Percentiles rank a stretch among this genome's conserved stretches.
These are phyloP conservation scores for Myotis pilosus DNA, from an alignment of 2,797 vertebrate genomes.

Conservation along the genomic window DNA sequence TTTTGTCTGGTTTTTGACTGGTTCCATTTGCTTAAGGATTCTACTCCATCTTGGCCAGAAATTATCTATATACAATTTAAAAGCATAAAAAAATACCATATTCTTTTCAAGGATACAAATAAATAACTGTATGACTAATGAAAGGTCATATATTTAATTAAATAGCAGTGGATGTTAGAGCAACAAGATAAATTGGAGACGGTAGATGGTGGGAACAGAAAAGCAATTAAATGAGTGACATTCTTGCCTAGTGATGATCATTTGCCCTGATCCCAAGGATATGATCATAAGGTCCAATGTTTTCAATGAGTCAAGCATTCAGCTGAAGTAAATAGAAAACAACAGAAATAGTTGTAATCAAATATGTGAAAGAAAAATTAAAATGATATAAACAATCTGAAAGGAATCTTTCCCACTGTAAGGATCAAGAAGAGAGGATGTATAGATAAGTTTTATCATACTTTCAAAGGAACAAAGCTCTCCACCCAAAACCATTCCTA, in stretches of 20 bases:
- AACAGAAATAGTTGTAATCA: constrained; percentile 12
- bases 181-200: not conserved
- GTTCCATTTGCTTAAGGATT: not conserved
- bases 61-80: constrained; percentile 25
- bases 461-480: constrained; percentile 39
- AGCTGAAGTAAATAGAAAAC: not conserved
- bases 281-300: not conserved
- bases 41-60: not conserved
- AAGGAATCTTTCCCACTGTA: not conserved
- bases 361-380: not conserved
- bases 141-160: not conserved
- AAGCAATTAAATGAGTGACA: not conserved
- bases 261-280: not conserved
- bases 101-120: not conserved
- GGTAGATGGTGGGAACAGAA: not conserved
- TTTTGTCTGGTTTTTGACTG: not conserved
- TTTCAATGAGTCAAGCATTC: not conserved
- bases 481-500: not conserved
- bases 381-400: not conserved
- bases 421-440: not conserved
- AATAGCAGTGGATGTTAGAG: not conserved
- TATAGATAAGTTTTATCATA: not conserved
- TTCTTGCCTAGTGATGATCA: not conserved
- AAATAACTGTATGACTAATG: not conserved
- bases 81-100: not conserved